Conservation (phyloP, 30 jellyfish, hydroid and myxozoan genomes). For the Nemopilema nomurai region DNA sequence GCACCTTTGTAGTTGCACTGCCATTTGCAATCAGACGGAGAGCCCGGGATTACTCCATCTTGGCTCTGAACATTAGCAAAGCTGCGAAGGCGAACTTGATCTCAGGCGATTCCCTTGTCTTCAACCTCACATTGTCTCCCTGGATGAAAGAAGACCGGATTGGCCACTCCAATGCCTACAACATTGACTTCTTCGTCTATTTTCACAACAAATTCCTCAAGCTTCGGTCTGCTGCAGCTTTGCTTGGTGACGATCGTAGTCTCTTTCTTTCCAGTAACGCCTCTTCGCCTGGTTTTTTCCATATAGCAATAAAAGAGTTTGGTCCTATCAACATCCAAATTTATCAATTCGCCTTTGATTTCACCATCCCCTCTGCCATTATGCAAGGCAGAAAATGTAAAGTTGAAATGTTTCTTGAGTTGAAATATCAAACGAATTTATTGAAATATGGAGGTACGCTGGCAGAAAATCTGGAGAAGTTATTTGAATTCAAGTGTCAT, state of each 20-base stretch:
- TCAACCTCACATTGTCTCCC: constrained; percentile 22
- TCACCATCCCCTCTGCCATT: background rate
- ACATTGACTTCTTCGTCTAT: constrained; percentile 32
- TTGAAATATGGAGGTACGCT: background rate
- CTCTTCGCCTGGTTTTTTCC: constrained; percentile 3
- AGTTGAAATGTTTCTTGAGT: background rate
- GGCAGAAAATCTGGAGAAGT: background rate
- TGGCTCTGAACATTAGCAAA: background rate
- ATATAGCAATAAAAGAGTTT: background rate
- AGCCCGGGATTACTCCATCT: constrained; percentile 9
- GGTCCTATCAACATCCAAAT: constrained; percentile 7
- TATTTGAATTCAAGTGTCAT: background rate
- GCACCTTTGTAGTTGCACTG: background rate
- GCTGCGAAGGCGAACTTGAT: background rate
- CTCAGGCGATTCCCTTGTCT: constrained; percentile 27
- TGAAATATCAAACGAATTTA: background rate
- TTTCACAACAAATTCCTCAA: constrained; percentile 25
- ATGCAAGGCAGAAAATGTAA: background rate
- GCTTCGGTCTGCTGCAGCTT: constrained; percentile 3
- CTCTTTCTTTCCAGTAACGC: constrained; percentile 7
- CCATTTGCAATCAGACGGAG: constrained; percentile 38
- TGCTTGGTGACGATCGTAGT: background rate
- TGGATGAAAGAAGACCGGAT: constrained; percentile 4
- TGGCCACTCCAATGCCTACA: constrained; percentile 54
- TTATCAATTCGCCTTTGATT: background rate